Evolutionary conservation across 2,888 invertebrate species (phyloP).

Genomic region (Cataglyphis cursor): DNA sequence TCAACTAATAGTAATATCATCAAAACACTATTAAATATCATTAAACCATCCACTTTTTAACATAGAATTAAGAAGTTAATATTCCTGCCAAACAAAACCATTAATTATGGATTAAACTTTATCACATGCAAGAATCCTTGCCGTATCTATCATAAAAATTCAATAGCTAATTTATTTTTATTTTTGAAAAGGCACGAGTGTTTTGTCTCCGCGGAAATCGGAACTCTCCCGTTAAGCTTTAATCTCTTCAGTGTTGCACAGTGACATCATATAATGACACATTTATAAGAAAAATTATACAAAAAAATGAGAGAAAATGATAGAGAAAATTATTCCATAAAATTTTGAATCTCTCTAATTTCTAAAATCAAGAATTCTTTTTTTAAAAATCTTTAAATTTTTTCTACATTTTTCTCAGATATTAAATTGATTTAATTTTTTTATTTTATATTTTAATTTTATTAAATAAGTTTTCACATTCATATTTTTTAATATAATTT

Average conservation of each 20-base stretch:
- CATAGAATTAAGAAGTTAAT: slow-evolving; percentile 58
- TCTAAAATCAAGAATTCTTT: background rate
- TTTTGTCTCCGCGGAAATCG: slow-evolving; percentile 59
- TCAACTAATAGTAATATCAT: slow-evolving; percentile 64
- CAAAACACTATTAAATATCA: slow-evolving; percentile 57
- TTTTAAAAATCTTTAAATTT: background rate
- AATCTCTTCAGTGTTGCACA: slow-evolving; percentile 1
- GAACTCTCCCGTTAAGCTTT: slow-evolving; percentile 33
- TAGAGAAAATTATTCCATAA: background rate
- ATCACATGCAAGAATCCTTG: slow-evolving; percentile 57
- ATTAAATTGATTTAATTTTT: background rate
- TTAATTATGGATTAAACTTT: slow-evolving; percentile 33
- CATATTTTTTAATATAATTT: background rate
- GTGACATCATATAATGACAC: background rate
- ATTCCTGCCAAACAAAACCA: slow-evolving; percentile 55
- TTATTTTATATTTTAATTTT: background rate
- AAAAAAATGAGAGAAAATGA: background rate
- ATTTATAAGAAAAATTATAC: background rate
- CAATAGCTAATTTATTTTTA: slow-evolving; percentile 68
- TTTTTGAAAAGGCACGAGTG: slow-evolving; percentile 78
- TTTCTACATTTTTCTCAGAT: background rate
- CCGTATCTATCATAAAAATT: slow-evolving; percentile 62
- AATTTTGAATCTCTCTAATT: background rate
- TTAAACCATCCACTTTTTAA: slow-evolving; percentile 54
- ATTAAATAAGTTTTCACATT: background rate